A percentile compares a stretch with the other conserved stretches of the same genome.
Conservation (phyloP, 2,797 vertebrate genomes). For the Amazona finschi region DNA sequence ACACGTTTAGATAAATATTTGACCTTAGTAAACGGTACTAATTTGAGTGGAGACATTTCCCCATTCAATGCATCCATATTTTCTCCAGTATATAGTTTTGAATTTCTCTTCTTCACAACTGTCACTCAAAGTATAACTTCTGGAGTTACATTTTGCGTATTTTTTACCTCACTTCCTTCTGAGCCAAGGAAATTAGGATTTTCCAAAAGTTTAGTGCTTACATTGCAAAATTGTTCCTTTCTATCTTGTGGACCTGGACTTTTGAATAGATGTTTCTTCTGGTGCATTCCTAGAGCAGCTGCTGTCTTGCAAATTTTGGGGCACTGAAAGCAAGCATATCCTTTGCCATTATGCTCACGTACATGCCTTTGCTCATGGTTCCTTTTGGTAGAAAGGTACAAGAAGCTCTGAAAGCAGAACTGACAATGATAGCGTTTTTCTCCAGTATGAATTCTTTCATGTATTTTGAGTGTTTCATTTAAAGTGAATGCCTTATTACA, state of each 20-base stretch:
- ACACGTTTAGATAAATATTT: constrained; percentile 36
- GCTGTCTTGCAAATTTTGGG: constrained; percentile 86
- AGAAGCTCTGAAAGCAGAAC: constrained; percentile 95
- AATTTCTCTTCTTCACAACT: neutral
- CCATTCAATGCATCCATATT: constrained; percentile 31
- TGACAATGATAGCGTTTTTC: constrained; percentile 95
- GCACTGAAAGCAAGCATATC: constrained; percentile 82
- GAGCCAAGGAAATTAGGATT: constrained; percentile 60
- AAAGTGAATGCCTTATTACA: constrained; percentile 93
- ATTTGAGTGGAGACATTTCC: neutral
- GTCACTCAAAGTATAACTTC: constrained; percentile 62
- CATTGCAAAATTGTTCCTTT: constrained; percentile 60
- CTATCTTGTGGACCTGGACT: constrained; percentile 67
- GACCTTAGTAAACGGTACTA: constrained; percentile 34
- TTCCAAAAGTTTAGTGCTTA: constrained; percentile 54
- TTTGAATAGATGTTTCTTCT: constrained; percentile 86
- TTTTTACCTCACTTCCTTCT: constrained; percentile 69
- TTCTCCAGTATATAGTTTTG: neutral
- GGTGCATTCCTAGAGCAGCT: constrained; percentile 82
- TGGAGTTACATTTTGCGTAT: constrained; percentile 34
- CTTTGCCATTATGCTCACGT: constrained; percentile 80
- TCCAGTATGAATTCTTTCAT: constrained; percentile 85
- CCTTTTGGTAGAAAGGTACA: constrained; percentile 95
- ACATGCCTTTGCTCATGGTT: constrained; percentile 95
- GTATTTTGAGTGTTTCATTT: constrained; percentile 86